phyloP scores from a whole-genome alignment of 2,113 vertebrate genomes.

The Tragelaphus scriptus region DNA sequence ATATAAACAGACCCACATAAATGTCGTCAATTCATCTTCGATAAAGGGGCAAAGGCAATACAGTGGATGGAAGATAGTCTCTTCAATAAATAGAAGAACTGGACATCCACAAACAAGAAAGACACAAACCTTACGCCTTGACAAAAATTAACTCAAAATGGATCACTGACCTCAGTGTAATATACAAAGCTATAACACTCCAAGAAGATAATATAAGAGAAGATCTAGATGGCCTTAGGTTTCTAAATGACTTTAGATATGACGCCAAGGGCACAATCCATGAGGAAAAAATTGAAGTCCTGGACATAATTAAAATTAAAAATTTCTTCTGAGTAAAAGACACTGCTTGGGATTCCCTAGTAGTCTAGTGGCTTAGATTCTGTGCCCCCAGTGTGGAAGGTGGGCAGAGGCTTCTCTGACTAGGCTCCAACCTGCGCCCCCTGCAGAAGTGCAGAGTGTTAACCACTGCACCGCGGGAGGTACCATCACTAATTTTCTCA shows the following conservation, averaged over 20 bases:
- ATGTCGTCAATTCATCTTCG: not conserved
- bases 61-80: not conserved
- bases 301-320: not conserved
- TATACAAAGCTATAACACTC: not conserved
- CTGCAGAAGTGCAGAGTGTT: not conserved
- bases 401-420: not conserved
- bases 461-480: not conserved
- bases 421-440: not conserved
- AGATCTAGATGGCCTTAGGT: not conserved
- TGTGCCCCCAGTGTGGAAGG: not conserved
- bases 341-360: not conserved
- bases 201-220: not conserved
- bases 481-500: not conserved
- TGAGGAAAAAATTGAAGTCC: not conserved
- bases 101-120: not conserved
- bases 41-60: not conserved
- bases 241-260: not conserved
- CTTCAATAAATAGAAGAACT: not conserved
- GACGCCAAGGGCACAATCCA: not conserved
- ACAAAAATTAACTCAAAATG: not conserved
- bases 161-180: not conserved
- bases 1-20: not conserved
- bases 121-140: not conserved
- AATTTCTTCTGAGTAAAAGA: not conserved
- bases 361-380: not conserved